These are phyloP conservation scores for Myodes glareolus DNA, from an alignment of 2,113 vertebrate species.

Conservation along the genomic window DNA sequence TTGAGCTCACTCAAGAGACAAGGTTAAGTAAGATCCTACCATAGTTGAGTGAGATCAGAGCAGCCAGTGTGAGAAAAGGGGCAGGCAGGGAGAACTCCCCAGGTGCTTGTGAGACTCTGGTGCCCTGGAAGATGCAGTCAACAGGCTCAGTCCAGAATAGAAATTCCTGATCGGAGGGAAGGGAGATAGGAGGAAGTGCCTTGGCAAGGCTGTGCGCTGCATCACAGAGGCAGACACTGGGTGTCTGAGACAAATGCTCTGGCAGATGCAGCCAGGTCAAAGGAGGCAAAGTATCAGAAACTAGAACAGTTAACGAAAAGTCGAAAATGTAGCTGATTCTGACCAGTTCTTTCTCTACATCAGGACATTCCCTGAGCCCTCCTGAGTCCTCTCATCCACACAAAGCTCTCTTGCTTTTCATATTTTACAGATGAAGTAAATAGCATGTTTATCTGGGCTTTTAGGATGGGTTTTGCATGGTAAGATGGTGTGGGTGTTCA, in stretches of 20 bases:
- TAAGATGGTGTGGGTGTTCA: neutral
- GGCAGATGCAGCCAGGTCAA: neutral
- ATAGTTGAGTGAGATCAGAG: neutral
- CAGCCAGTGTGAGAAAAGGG: neutral
- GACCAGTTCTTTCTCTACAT: neutral
- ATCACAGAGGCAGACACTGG: neutral
- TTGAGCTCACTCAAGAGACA: neutral
- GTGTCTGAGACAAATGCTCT: neutral
- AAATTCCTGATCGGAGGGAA: neutral
- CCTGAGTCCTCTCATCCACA: neutral
- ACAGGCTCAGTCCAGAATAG: neutral
- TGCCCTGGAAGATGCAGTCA: neutral
- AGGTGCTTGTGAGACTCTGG: too few species aligned
- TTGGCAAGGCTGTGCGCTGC: neutral
- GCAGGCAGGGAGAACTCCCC: neutral
- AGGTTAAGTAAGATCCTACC: neutral
- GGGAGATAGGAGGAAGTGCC: neutral
- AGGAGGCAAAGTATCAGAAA: neutral
- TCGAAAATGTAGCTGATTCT: neutral
- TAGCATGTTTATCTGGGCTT: neutral
- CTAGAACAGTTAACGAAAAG: neutral
- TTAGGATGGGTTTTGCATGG: neutral
- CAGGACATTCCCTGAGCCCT: neutral
- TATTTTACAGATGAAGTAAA: neutral
- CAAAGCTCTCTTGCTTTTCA: neutral